A percentile compares a stretch with the other conserved stretches of the same genome.
phyloP scores from a whole-genome alignment of 2,888 invertebrate species.

The Micropterix aruncella region DNA sequence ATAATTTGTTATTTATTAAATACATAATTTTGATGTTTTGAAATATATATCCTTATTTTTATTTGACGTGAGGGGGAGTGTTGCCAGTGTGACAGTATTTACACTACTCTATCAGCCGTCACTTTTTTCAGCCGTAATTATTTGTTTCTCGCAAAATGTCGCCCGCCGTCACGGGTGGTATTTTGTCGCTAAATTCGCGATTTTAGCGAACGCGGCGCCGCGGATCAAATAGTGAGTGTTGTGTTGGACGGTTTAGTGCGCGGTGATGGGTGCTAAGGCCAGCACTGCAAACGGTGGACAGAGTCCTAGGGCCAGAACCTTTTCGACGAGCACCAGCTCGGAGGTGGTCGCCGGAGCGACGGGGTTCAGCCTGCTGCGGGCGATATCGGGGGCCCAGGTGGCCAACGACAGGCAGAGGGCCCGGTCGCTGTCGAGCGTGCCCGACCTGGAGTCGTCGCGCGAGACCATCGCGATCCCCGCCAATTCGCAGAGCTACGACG shows the following conservation, averaged over 20 bases:
- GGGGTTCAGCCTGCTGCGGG: conserved; percentile 55
- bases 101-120: neutral
- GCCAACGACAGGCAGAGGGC: conserved; percentile 70
- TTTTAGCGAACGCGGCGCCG: conserved; percentile 7
- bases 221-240: conserved; percentile 12
- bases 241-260: conserved; percentile 30
- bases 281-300: conserved; percentile 68
- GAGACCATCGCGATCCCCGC: conserved; percentile 48
- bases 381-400: conserved; percentile 57
- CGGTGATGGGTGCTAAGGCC: conserved; percentile 69
- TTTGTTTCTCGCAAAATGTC: conserved; percentile 32
- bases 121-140: conserved; percentile 8
- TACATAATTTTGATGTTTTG: no score
- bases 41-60: no score
- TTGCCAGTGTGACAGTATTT: neutral
- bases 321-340: conserved; percentile 59
- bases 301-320: conserved; percentile 60
- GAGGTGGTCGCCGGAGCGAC: conserved; percentile 44
- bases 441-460: conserved; percentile 49
- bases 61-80: no score
- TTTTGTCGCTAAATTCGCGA: conserved; percentile 32
- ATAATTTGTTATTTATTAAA: no score
- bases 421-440: conserved; percentile 70
- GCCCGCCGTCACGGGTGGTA: conserved; percentile 30
- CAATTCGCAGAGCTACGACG: conserved; percentile 48